Percentiles rank a stretch among this genome's conserved stretches.
phyloP scores from a whole-genome alignment of 2,888 invertebrate species.

The Anoplius nigerrimus region DNA sequence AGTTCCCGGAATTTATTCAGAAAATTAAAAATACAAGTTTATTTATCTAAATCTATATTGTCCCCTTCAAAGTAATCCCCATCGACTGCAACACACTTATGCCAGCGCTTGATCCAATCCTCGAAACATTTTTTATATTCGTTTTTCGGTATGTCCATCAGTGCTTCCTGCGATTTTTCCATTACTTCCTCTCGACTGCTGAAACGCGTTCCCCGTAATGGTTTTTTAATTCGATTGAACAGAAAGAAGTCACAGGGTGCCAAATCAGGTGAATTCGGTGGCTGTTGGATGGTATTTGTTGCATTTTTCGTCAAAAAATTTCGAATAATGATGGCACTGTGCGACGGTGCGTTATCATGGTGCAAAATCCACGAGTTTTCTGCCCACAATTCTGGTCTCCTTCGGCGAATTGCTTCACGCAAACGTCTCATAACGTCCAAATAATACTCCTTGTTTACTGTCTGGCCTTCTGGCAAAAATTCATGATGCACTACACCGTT shows the following conservation, averaged over 20 bases:
- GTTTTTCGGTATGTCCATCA: no score
- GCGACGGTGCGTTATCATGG: background rate
- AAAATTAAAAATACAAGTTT: no score
- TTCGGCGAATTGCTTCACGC: conserved; percentile 8
- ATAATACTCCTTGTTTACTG: conserved; percentile 6
- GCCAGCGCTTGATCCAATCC: no score
- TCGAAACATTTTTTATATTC: no score
- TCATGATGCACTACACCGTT: conserved; percentile 11
- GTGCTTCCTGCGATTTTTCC: no score
- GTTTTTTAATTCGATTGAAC: background rate
- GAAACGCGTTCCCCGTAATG: no score
- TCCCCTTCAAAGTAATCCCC: no score
- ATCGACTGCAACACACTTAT: no score
- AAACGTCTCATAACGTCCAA: conserved; percentile 10
- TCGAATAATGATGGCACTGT: background rate
- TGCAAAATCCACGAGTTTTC: conserved; percentile 10
- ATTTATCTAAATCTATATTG: no score
- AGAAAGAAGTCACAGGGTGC: conserved; percentile 9
- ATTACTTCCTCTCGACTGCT: no score
- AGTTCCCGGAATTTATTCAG: no score
- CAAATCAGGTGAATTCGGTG: conserved; percentile 1
- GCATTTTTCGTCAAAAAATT: background rate
- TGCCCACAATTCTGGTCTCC: conserved; percentile 6
- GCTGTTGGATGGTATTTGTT: background rate
- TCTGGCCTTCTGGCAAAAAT: conserved; percentile 2